phyloP scores from a whole-genome alignment of 1,140 invertebrate species.

The Pachypeltis micranthus region DNA sequence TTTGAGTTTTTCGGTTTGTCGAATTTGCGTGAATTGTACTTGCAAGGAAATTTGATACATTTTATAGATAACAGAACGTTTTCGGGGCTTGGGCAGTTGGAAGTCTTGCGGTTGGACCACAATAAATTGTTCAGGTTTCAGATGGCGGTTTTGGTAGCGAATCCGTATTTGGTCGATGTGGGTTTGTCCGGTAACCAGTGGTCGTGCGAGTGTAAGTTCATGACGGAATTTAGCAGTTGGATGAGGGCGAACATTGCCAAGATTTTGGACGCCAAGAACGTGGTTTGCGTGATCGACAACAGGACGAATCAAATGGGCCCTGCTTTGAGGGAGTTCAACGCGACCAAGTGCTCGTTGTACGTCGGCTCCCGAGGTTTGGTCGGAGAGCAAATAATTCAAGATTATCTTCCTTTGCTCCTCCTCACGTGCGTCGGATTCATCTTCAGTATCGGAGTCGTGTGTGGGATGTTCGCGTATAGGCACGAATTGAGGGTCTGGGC shows the following conservation, averaged over 20 bases:
- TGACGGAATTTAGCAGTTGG: conserved; percentile 65
- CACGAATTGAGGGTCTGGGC: conserved; percentile 75
- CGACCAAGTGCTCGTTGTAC: conserved; percentile 48
- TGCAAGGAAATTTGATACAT: conserved; percentile 75
- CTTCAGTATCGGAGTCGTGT: conserved; percentile 54
- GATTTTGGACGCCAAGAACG: conserved; percentile 33
- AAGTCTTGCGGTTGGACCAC: conserved; percentile 71
- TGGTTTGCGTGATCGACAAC: conserved; percentile 30
- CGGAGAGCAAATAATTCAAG: conserved; percentile 62
- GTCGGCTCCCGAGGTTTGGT: conserved; percentile 40
- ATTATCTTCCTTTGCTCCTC: conserved; percentile 62
- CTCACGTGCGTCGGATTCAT: conserved; percentile 61
- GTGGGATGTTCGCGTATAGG: conserved; percentile 65
- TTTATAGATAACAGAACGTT: conserved; percentile 78
- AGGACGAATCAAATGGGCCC: conserved; percentile 40
- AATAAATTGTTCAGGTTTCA: conserved; percentile 71
- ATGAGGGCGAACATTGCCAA: conserved; percentile 56
- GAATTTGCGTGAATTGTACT: conserved; percentile 67
- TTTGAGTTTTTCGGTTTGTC: conserved; percentile 73
- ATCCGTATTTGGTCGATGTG: conserved; percentile 66
- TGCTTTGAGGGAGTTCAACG: conserved; percentile 52
- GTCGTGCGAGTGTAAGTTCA: conserved; percentile 77
- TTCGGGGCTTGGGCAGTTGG: conserved; percentile 60
- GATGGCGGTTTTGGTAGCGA: conserved; percentile 56
- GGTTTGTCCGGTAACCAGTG: conserved; percentile 73